Conservation (phyloP, 2,113 vertebrate genomes). For the Grammomys dolichurus region DNA sequence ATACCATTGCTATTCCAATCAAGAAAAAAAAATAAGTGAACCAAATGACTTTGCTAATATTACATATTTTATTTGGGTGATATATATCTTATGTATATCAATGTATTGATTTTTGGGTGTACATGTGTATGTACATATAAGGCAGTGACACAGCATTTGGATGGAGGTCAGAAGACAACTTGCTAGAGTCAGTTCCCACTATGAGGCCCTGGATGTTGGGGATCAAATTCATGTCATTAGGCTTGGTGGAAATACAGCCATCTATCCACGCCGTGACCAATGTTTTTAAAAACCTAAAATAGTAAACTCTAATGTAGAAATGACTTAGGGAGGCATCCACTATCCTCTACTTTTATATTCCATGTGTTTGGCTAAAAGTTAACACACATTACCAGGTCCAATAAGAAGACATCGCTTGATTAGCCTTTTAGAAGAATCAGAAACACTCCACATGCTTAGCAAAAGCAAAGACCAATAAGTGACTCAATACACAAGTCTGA, state of each 20-base stretch:
- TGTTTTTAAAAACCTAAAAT: conserved; percentile 19
- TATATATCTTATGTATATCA: background rate
- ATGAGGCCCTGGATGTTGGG: background rate
- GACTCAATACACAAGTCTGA: background rate
- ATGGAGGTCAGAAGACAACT: background rate
- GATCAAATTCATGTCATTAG: background rate
- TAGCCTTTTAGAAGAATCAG: background rate
- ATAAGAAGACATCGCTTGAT: background rate
- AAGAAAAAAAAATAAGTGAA: background rate
- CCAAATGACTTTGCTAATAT: conserved; percentile 7
- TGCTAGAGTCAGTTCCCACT: background rate
- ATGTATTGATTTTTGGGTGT: background rate
- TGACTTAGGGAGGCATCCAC: background rate
- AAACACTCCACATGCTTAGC: background rate
- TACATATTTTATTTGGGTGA: conserved; percentile 1
- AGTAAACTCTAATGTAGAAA: background rate
- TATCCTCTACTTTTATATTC: background rate
- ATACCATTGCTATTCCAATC: background rate
- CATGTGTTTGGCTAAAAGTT: conserved; percentile 18
- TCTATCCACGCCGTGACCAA: background rate
- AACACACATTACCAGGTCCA: conserved; percentile 31
- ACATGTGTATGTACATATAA: background rate
- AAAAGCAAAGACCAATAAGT: background rate
- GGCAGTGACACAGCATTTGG: no score
- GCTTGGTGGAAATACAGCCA: background rate